phyloP scores from a whole-genome alignment of 92 coral and sea anemone genomes.

The Heteractis magnifica region DNA sequence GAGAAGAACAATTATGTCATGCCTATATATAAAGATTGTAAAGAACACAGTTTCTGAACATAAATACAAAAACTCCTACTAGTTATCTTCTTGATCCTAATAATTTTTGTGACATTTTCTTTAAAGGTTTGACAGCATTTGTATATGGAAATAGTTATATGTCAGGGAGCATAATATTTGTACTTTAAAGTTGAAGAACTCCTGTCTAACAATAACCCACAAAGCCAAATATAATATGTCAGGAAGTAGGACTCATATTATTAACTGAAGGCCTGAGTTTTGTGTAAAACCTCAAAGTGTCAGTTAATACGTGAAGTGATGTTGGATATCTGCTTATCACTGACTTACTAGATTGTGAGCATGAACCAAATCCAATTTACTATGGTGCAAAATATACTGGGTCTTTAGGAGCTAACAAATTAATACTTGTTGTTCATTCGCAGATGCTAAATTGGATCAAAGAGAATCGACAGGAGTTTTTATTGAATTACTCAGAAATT shows the following conservation, averaged over 20 bases:
- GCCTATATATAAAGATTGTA: conserved; percentile 18
- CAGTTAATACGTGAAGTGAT: conserved; percentile 6
- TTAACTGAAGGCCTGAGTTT: background rate
- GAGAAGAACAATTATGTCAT: conserved; percentile 11
- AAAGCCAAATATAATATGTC: background rate
- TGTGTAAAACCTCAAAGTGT: conserved; percentile 1
- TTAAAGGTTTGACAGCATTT: background rate
- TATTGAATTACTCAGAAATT: conserved; percentile 88
- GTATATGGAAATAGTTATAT: background rate
- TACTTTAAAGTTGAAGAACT: background rate
- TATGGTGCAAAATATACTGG: conserved; percentile 7
- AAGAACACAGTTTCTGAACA: background rate
- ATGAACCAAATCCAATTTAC: conserved; percentile 11
- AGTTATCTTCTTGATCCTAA: background rate
- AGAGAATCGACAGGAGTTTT: conserved; percentile 91
- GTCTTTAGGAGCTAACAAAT: conserved; percentile 1
- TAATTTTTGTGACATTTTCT: background rate
- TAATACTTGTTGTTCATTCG: conserved; percentile 21
- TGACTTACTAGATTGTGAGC: conserved; percentile 13
- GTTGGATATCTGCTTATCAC: conserved; percentile 19
- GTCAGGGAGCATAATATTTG: background rate
- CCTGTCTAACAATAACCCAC: too few relatives aligned
- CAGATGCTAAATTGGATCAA: conserved; percentile 97
- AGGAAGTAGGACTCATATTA: too few relatives aligned
- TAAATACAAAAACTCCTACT: too few relatives aligned